phyloP scores from a whole-genome alignment of 2,888 invertebrate genomes.

The Bembecia ichneumoniformis region DNA sequence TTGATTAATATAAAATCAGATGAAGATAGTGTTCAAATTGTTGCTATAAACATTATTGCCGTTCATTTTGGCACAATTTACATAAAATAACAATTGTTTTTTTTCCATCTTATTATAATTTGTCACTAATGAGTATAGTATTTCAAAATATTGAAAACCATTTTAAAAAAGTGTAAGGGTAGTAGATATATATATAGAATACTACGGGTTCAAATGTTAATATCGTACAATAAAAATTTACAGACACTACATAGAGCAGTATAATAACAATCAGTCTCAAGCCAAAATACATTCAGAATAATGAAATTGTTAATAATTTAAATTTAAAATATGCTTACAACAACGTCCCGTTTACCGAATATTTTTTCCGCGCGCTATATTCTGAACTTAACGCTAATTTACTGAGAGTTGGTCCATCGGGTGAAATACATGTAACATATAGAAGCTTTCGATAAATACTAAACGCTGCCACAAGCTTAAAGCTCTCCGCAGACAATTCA shows the following conservation, averaged over 20 bases:
- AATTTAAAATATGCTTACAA: neutral
- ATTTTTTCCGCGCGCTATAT: too few relatives aligned
- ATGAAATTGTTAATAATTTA: neutral
- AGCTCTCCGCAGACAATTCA: constrained; percentile 15
- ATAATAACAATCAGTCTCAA: constrained; percentile 62
- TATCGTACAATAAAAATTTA: constrained; percentile 34
- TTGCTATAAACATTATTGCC: constrained; percentile 15
- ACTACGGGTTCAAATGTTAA: constrained; percentile 12
- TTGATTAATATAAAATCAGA: neutral
- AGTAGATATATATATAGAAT: constrained; percentile 2
- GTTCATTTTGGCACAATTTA: constrained; percentile 29
- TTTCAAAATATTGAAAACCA: constrained; percentile 3
- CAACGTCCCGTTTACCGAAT: neutral
- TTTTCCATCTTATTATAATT: constrained; percentile 2
- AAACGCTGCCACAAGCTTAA: constrained; percentile 25
- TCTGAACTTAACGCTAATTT: constrained; percentile 48
- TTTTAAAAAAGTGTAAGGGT: neutral
- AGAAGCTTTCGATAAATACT: constrained; percentile 25
- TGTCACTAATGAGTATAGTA: constrained; percentile 16
- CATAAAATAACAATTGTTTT: constrained; percentile 9
- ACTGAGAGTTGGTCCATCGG: constrained; percentile 60
- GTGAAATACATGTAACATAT: constrained; percentile 35
- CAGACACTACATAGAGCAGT: constrained; percentile 30
- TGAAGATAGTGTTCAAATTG: neutral
- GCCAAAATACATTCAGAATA: constrained; percentile 43